Evolutionary conservation across 2,113 vertebrate species (phyloP).

Genomic region (Oxygymnocypris stewartii): DNA sequence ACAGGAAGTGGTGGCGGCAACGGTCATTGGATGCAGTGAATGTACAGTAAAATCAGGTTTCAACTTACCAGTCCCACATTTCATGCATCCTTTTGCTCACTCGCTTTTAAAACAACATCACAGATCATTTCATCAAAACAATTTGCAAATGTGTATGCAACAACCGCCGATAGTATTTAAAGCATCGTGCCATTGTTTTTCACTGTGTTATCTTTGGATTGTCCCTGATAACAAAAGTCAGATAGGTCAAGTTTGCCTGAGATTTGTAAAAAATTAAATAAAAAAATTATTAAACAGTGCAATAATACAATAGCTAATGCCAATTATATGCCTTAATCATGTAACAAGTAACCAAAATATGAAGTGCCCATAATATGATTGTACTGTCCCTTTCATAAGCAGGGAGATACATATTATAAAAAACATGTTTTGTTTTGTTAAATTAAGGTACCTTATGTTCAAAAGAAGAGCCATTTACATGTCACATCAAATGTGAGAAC

Average conservation of each 20-base stretch:
- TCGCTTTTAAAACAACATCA: background rate
- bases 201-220: background rate
- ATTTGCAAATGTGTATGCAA: background rate
- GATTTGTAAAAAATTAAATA: background rate
- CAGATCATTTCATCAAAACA: background rate
- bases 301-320: slow-evolving; percentile 21
- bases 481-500: slow-evolving; percentile 33
- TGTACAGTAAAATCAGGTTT: slow-evolving; percentile 45
- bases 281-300: background rate
- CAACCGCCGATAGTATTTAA: slow-evolving; percentile 16
- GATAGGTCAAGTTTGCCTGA: background rate
- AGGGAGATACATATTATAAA: slow-evolving; percentile 10
- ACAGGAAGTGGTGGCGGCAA: slow-evolving; percentile 22
- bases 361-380: slow-evolving; percentile 9
- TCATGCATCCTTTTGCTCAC: background rate
- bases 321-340: slow-evolving; percentile 19
- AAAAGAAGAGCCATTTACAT: slow-evolving; percentile 22
- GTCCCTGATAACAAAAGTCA: background rate
- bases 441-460: slow-evolving; percentile 27
- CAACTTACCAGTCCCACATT: slow-evolving; percentile 48
- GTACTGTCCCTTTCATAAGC: slow-evolving; percentile 12
- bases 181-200: background rate
- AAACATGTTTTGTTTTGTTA: background rate
- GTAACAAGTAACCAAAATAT: background rate
- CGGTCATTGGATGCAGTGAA: slow-evolving; percentile 47